Evolutionary conservation across 1,140 invertebrate species (phyloP).

Genomic region (Trichonephila clavipes): DNA sequence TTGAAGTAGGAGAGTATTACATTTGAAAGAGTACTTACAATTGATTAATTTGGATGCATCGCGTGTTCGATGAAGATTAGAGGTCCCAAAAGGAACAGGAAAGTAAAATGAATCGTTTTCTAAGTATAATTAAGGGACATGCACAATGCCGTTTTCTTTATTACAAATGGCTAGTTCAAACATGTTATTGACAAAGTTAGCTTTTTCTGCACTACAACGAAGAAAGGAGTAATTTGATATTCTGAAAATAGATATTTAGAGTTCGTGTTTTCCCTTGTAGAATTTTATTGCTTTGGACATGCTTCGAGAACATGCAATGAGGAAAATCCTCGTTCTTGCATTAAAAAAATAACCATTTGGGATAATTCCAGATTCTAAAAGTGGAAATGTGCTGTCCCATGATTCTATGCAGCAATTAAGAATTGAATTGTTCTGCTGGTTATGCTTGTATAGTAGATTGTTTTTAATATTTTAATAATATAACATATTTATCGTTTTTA

Average conservation of each 20-base stretch:
- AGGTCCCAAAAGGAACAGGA: background rate
- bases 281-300: background rate
- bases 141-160: background rate
- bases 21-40: background rate
- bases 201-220: background rate
- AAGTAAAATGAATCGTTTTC: conserved; percentile 13
- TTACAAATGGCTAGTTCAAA: background rate
- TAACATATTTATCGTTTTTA: no score
- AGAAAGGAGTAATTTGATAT: background rate
- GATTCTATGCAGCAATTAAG: no score
- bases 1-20: no score
- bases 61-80: background rate
- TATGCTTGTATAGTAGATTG: no score
- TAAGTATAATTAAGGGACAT: background rate
- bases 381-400: no score
- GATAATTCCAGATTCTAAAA: background rate
- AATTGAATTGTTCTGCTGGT: no score
- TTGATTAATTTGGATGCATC: background rate
- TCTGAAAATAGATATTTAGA: conserved; percentile 13
- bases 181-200: background rate
- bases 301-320: no score
- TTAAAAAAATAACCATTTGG: background rate
- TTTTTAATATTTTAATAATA: no score
- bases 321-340: no score
- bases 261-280: background rate